Conservation (phyloP, 1,140 invertebrate species). For the Sarcophaga peregrina region DNA sequence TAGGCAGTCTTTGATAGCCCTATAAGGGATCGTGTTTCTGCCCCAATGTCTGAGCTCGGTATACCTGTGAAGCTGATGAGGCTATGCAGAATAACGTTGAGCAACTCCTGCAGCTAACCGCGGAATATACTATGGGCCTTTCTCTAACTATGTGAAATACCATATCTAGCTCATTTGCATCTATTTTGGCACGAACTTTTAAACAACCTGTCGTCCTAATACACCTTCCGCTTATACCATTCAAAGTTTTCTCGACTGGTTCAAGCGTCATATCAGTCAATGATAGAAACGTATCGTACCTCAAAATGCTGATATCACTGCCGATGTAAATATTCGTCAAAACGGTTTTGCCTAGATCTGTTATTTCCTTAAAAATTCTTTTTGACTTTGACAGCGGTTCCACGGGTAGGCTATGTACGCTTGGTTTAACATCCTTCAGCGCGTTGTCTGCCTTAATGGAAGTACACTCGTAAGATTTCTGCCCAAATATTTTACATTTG, state of each 20-base stretch:
- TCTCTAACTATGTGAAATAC: slow-evolving; percentile 19
- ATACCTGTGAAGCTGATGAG: no score
- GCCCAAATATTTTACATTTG: slow-evolving; percentile 12
- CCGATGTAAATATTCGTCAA: background rate
- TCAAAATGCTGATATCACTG: background rate
- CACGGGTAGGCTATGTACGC: background rate
- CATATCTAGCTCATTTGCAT: background rate
- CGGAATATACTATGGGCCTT: background rate
- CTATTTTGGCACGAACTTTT: background rate
- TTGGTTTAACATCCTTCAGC: background rate
- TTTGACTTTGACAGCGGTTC: background rate
- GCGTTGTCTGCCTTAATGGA: background rate
- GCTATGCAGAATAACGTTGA: background rate
- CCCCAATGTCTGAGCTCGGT: no score
- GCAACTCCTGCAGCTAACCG: background rate
- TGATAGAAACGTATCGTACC: background rate
- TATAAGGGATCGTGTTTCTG: no score
- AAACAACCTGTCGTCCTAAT: background rate
- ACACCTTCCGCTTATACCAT: slow-evolving; percentile 9
- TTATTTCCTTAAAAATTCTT: slow-evolving; percentile 6
- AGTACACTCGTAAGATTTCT: slow-evolving; percentile 6
- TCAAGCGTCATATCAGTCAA: background rate
- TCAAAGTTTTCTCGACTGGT: background rate
- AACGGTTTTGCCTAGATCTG: background rate
- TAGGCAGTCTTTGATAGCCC: no score